Evolutionary conservation across 2,797 vertebrate genomes (phyloP).

Genomic region (Sciurus vulgaris): DNA sequence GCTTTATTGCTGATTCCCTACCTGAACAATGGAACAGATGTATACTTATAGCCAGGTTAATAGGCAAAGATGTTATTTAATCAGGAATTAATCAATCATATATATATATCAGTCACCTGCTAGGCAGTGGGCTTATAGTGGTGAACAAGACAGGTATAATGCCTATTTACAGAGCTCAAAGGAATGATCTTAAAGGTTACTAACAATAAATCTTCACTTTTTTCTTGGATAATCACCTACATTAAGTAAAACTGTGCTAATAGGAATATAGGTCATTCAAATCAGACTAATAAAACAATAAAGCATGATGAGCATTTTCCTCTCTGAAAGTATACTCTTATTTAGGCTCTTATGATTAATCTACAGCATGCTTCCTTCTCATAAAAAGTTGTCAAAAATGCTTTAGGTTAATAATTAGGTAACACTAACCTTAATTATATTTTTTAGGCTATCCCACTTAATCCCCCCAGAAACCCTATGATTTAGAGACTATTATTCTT

Average conservation of each 20-base stretch:
- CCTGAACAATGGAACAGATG: neutral
- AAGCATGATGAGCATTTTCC: neutral
- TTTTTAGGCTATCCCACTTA: neutral
- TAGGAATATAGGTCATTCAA: neutral
- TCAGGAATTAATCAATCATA: slow-evolving; percentile 22
- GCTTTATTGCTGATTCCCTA: neutral
- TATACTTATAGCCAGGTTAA: neutral
- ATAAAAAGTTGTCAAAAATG: neutral
- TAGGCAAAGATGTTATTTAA: slow-evolving; percentile 35
- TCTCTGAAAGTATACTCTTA: neutral
- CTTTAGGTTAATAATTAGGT: slow-evolving; percentile 18
- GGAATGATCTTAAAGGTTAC: neutral
- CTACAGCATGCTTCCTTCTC: neutral
- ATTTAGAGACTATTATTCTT: slow-evolving; percentile 11
- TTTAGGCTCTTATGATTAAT: slow-evolving; percentile 1
- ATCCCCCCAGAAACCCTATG: neutral
- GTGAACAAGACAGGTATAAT: slow-evolving; percentile 23
- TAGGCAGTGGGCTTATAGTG: neutral
- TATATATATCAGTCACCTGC: neutral
- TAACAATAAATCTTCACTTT: slow-evolving; percentile 20
- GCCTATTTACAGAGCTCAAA: neutral
- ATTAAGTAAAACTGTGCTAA: neutral
- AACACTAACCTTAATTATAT: slow-evolving; percentile 21
- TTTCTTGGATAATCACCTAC: neutral
- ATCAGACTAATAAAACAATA: neutral